phyloP scores from a whole-genome alignment of 2,888 invertebrate species.

The Eugnorisma glareosa region DNA sequence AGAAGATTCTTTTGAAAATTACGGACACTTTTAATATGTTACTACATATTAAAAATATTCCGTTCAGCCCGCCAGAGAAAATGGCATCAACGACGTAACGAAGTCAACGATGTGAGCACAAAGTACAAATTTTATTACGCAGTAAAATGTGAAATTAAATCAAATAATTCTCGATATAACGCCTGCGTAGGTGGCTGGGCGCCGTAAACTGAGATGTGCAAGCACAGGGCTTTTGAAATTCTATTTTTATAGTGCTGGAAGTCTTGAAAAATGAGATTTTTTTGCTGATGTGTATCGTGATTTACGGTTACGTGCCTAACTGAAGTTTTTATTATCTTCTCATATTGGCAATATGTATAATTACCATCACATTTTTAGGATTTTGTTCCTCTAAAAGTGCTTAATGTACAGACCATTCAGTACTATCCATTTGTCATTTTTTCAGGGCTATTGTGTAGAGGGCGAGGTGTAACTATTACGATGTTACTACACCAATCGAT shows the following conservation, averaged over 20 bases:
- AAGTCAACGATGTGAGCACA: conserved; percentile 58
- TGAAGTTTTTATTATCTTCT: conserved; percentile 11
- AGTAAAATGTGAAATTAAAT: conserved; percentile 73
- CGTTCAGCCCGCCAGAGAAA: conserved; percentile 33
- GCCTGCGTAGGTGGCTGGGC: conserved; percentile 41
- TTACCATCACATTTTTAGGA: not conserved
- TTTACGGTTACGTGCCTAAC: not conserved
- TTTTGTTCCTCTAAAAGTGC: not conserved
- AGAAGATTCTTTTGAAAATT: not conserved
- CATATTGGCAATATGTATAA: not conserved
- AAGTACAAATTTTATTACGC: conserved; percentile 71
- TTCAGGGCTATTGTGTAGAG: not conserved
- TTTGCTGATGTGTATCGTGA: conserved; percentile 24
- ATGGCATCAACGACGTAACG: conserved; percentile 39
- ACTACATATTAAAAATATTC: conserved; percentile 38
- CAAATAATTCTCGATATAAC: conserved; percentile 69
- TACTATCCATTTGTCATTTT: not conserved
- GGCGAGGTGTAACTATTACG: not conserved
- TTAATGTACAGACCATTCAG: too few relatives aligned
- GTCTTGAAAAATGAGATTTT: not conserved
- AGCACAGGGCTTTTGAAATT: conserved; percentile 51
- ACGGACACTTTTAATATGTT: not conserved
- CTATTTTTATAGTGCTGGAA: conserved; percentile 44
- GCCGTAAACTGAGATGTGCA: conserved; percentile 59
- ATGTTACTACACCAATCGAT: too few relatives aligned